Evolutionary conservation across 2,888 invertebrate genomes (phyloP), one percentile per base, ranked within the genome.

Genomic region (Luperina testacea): DNA sequence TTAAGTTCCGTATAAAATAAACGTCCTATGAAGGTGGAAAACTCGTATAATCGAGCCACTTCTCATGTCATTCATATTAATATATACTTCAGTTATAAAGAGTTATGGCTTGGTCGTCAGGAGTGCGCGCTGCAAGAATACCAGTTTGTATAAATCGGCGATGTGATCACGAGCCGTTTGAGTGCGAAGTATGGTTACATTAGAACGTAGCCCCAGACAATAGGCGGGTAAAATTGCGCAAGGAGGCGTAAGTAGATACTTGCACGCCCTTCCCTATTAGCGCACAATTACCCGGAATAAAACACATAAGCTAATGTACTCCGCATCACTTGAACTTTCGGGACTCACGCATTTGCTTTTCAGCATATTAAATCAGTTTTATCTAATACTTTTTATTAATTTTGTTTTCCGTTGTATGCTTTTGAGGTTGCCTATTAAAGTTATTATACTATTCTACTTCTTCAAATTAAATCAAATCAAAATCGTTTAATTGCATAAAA

Each of bases 141-240:
- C 59, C 70, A 51, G 71, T 82, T 82, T 78, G 59, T 59, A 74
- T 70, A 85, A 86, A 77, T 78, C 70, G 68, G 70, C 65, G 57
- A 75, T 82, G 61, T 77, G 80, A 83, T 83, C 83, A 83, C 71
- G 83, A 75, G 73, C 85, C 85, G 85, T 90, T 90, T 83, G 78
- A 81, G 76, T 64, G 73, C 74, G 76, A 74, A 85, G 82, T 89
- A 85, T 82, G 78, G 72, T 75, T 81, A 80, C 77, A 86, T 85
- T 87, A 79, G 83, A 77, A 69, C 75, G 68, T 72, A 75, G 81
- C 53, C 61, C 71, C 80, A 80, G 85, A 86, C 84, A 87, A 89
- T 84, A 81, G 75, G 53, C 32, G 77, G 72, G 83, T 85, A 87
- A 90, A 87, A 84, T 81, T 83, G 88, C 82, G 82, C 75, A 84